A percentile compares a stretch with the other conserved stretches of the same genome.
These are phyloP conservation scores for Ambastaia sidthimunki DNA, from an alignment of 2,797 vertebrate genomes.

Conservation along the genomic window DNA sequence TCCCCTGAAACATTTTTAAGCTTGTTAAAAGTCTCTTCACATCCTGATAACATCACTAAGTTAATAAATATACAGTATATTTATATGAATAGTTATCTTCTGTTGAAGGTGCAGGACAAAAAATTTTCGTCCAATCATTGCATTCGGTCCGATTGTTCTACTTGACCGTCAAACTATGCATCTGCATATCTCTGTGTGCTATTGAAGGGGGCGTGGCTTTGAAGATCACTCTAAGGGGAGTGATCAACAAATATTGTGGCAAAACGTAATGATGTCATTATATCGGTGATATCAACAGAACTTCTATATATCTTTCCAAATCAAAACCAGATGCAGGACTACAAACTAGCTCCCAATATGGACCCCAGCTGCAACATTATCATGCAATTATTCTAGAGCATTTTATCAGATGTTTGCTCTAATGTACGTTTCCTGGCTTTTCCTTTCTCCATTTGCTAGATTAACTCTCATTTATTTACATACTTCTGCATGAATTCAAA, in stretches of 20 bases:
- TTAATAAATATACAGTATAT: no score
- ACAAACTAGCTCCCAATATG: background rate
- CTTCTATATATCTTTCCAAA: background rate
- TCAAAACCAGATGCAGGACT: background rate
- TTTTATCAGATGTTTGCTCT: conserved; percentile 55
- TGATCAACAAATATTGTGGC: background rate
- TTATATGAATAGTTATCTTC: no score
- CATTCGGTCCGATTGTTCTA: no score
- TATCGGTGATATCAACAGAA: background rate
- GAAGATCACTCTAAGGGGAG: background rate
- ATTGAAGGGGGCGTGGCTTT: background rate
- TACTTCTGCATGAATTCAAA: conserved; percentile 54
- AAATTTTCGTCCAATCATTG: no score
- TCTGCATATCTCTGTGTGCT: no score
- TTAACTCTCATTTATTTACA: conserved; percentile 72
- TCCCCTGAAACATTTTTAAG: no score
- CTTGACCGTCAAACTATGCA: no score
- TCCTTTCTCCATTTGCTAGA: conserved; percentile 70
- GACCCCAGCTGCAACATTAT: conserved; percentile 24
- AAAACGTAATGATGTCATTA: background rate
- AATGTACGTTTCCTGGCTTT: conserved; percentile 58
- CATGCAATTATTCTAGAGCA: conserved; percentile 47
- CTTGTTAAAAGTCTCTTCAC: no score
- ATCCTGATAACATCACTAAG: no score
- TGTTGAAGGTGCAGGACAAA: no score